phyloP scores from a whole-genome alignment of 2,113 vertebrate genomes.

The Regulus satrapa region DNA sequence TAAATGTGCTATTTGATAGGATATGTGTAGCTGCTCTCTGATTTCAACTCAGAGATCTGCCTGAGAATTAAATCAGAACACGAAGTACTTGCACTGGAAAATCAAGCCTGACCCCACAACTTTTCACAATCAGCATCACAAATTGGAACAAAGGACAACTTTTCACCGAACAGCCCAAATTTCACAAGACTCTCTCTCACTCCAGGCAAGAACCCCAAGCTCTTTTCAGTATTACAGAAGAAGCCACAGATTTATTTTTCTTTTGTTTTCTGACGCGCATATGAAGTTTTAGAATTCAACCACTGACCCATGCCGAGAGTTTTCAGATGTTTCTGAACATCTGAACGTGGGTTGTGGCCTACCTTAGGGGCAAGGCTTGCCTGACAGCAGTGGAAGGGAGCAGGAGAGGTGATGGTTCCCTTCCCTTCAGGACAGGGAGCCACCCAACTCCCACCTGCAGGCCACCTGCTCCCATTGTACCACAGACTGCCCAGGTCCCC shows the following conservation, averaged over 20 bases:
- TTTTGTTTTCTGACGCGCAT: background rate
- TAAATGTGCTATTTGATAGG: accelerated
- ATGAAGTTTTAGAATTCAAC: background rate
- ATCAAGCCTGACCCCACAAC: background rate
- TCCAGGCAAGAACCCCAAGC: background rate
- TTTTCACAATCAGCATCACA: background rate
- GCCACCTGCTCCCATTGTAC: background rate
- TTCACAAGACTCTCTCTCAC: background rate
- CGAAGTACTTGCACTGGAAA: background rate
- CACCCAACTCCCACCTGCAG: background rate
- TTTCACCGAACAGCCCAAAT: background rate
- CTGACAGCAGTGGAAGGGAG: background rate
- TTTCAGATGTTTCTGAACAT: background rate
- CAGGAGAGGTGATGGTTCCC: background rate
- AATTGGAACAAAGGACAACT: background rate
- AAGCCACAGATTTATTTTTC: background rate
- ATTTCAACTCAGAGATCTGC: background rate
- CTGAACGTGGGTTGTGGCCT: background rate
- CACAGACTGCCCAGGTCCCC: background rate
- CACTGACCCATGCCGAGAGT: background rate
- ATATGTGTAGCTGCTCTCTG: background rate
- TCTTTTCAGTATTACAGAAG: background rate
- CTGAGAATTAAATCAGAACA: background rate
- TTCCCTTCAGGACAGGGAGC: background rate
- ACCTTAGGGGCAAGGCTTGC: background rate